Base-by-base conservation (phyloP, 1,140 invertebrate species). In the Stegodyphus mimosarum region DNA sequence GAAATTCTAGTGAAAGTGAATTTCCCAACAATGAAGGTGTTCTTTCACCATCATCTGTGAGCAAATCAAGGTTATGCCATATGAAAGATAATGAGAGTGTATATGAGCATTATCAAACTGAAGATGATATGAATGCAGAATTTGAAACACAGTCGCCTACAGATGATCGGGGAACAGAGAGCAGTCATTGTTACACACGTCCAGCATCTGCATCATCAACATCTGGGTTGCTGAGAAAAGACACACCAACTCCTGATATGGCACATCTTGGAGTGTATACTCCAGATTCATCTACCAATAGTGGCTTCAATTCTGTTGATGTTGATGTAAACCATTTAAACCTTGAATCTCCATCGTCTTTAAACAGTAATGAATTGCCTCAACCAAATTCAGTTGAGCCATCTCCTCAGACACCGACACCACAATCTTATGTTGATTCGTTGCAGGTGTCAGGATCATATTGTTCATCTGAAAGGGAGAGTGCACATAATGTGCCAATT, bases 311-410 rank as follows among this genome's bases (percentile, higher is more conserved):
- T 86, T 87, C 93, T 94, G 80, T 95, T 94, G 95, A 96, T 84
- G 90, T 97, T 72, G 96, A 96, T 90, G 95, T 96, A 0, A 93
- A 93, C 87, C 95, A 96, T 89, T 90, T 97, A 48, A 95, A 94
- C 7, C 90, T 97, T 77, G 95, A 97, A 89, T 97, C 96, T 0
- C 96, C 96, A 0, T 94, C 95, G 0, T 96, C 95, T 33, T 96
- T 97, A 78, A 94, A 95, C 0, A 95, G 95, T 60, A 92, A 89
- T 88, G 95, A 97, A 89, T 92, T 96, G 89, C 93, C 94, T 2
- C 94, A 94, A 13, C 81, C 60, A 55, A 90, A 89, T 87, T 89
- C 90, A 17, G 90, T 89, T 9, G 90, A 90, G 64, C 83, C 88
- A 50, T 50, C 86, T 71, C 79, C 87, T 71, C 71, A 90, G 71